Percentiles rank a stretch among this genome's conserved stretches.
Evolutionary conservation across 2,888 invertebrate species (phyloP).

Genomic region (Tyria jacobaeae): DNA sequence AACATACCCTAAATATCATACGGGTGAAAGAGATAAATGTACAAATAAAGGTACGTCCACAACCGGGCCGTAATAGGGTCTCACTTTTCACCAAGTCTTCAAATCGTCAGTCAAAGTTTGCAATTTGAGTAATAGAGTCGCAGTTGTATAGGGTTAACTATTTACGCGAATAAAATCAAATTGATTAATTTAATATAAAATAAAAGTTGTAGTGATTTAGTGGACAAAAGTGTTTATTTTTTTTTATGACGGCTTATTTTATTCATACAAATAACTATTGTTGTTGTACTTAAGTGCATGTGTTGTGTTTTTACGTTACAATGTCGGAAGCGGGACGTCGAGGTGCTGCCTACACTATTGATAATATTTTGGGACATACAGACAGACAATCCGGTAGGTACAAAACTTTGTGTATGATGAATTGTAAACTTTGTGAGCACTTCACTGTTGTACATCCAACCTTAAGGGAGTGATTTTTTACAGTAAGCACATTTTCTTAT

Average conservation of each 20-base stretch:
- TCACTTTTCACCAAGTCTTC: constrained; percentile 33
- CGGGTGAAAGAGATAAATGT: constrained; percentile 45
- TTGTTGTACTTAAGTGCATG: constrained; percentile 19
- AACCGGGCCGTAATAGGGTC: constrained; percentile 55
- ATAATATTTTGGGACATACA: constrained; percentile 76
- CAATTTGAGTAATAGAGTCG: constrained; percentile 45
- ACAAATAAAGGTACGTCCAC: constrained; percentile 40
- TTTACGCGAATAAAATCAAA: constrained; percentile 34
- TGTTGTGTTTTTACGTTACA: constrained; percentile 30
- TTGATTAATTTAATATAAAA: constrained; percentile 14
- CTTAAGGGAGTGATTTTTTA: too few species aligned
- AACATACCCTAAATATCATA: constrained; percentile 12
- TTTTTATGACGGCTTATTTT: constrained; percentile 3
- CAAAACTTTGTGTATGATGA: not conserved
- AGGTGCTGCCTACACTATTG: constrained; percentile 78
- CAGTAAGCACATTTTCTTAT: too few species aligned
- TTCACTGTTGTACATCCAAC: too few species aligned
- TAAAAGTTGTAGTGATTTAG: constrained; percentile 15
- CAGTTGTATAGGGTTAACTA: constrained; percentile 35
- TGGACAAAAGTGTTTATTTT: constrained; percentile 16
- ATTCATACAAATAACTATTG: not conserved
- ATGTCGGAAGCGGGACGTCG: constrained; percentile 69
- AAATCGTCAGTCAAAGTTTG: constrained; percentile 58
- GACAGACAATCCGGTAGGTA: constrained; percentile 62
- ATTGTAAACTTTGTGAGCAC: too few species aligned